These are phyloP conservation scores for Ariolimax columbianus DNA, from an alignment of 2,888 invertebrate genomes.

Conservation along the genomic window DNA sequence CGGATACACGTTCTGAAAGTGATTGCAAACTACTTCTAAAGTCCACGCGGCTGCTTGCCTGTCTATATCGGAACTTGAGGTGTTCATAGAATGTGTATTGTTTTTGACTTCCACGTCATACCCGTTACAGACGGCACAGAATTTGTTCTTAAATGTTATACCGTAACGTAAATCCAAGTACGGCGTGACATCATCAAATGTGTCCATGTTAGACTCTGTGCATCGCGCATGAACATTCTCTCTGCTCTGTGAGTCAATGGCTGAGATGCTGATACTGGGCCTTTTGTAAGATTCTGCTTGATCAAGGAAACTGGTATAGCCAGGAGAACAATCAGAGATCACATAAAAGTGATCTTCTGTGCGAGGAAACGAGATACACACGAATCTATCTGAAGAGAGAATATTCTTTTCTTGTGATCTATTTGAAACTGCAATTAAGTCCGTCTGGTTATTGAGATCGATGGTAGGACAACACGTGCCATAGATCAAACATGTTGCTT, in stretches of 20 bases:
- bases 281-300: not conserved
- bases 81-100: not conserved
- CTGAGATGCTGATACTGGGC: not conserved
- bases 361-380: not conserved
- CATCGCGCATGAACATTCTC: not conserved
- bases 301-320: too few relatives aligned
- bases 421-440: not conserved
- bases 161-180: conserved; percentile 22
- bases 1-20: not conserved
- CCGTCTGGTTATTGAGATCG: not conserved
- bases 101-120: not conserved
- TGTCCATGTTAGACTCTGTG: not conserved
- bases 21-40: not conserved
- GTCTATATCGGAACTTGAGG: not conserved
- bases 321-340: conserved; percentile 10
- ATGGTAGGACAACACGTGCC: conserved; percentile 14
- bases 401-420: not conserved
- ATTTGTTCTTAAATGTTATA: conserved; percentile 28
- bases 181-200: not conserved
- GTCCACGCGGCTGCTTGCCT: not conserved
- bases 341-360: not conserved
- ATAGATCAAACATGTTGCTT: conserved; percentile 13
- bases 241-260: not conserved
- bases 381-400: not conserved
- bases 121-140: conserved; percentile 39